Evolutionary conservation across 2,113 vertebrate genomes (phyloP), one percentile per base, ranked within the genome.

Genomic region (Passer montanus): DNA sequence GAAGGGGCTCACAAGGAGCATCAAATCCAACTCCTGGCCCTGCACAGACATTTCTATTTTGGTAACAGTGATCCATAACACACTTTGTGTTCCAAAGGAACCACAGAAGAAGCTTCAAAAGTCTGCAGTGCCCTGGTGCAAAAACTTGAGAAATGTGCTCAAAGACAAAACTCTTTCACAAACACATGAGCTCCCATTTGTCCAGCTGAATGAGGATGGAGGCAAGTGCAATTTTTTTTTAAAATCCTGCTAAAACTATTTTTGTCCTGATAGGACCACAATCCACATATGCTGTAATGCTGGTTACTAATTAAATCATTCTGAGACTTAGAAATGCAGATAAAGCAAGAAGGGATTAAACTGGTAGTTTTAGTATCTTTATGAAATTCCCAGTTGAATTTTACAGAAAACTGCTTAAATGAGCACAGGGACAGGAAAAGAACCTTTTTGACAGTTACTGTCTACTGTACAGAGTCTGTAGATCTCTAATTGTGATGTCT

Each of bases 261-360:
- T 62, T 87, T 85, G 52, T 78, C 70, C 92, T 97, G 84, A 76
- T 75, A 82, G 55, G 66, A 87, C 78, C 92, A 50, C 84, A 94
- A 91, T 95, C 56, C 69, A 91, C 62, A 94, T 53, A 79, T 93
- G 69, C 82, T 90, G 63, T 74, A 90, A 94, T 78, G 90, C 86
- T 85, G 33, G 59, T 89, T 95, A 96, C 82, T 95, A 94, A 97
- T 93, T 93, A 97, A 89, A 97, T 97, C 11, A 93, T 86, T 97
- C 62, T 76, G 62, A 93, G 93, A 95, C 94, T 95, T 87, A 90
- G 87, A 92, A 76, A 93, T 68, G 89, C 76, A 92, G 93, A 95
- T 96, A 79, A 95, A 94, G 75, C 30, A 75, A 94, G 84, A 46
- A 80, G 63, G 95, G 94, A 97, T 98, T 96, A 97, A 97, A 97